Percentiles rank a stretch among this genome's conserved stretches.
Conservation (phyloP, 2,113 vertebrate genomes). For the Melanerpes aurifrons region DNA sequence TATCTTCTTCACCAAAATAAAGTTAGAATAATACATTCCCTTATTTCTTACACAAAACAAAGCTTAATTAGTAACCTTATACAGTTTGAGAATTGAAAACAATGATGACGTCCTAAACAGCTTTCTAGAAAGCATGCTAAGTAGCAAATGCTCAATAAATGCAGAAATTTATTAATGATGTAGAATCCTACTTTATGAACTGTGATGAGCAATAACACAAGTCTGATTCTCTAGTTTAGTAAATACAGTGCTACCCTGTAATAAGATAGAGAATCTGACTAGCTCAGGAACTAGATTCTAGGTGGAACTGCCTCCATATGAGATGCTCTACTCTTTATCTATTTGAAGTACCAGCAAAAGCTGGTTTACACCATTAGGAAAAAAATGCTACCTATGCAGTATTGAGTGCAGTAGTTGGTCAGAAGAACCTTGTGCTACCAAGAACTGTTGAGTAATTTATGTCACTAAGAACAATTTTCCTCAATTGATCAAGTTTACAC, state of each 20-base stretch:
- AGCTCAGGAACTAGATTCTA: neutral
- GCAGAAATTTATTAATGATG: slow-evolving; percentile 20
- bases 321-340: neutral
- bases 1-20: neutral
- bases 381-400: neutral
- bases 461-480: neutral
- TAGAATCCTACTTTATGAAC: slow-evolving; percentile 40
- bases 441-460: neutral
- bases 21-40: neutral
- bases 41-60: neutral
- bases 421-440: neutral
- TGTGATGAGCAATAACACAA: neutral
- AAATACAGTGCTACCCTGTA: neutral
- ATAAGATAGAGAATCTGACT: neutral
- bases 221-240: neutral
- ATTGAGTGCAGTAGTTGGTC: neutral
- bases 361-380: neutral
- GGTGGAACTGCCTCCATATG: neutral
- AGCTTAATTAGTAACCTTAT: slow-evolving; percentile 15
- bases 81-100: neutral
- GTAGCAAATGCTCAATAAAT: slow-evolving; percentile 41
- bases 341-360: neutral
- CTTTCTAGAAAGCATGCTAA: slow-evolving; percentile 22
- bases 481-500: neutral
- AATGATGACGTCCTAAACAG: neutral